Evolutionary conservation across 2,888 invertebrate species (phyloP).

Genomic region (Slavum lentiscoides): DNA sequence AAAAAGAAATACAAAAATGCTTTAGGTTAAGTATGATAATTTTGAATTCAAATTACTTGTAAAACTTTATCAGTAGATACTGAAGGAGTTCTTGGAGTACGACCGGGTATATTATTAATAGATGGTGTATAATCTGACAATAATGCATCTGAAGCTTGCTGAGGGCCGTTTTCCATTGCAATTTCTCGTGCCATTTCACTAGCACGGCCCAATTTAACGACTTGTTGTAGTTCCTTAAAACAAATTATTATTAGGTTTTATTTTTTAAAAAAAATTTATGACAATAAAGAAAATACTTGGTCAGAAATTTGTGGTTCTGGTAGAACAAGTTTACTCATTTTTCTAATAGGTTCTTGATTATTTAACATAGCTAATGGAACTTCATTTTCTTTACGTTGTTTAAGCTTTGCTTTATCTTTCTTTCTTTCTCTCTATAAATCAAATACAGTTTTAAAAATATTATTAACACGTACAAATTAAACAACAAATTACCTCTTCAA

Average conservation of each 20-base stretch:
- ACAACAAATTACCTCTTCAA: conserved; percentile 72
- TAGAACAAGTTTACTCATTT: conserved; percentile 92
- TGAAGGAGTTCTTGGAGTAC: conserved; percentile 82
- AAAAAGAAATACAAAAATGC: too few relatives aligned
- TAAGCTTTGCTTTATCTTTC: conserved; percentile 93
- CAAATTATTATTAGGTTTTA: neutral
- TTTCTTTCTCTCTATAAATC: conserved; percentile 76
- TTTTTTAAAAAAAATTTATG: conserved; percentile 57
- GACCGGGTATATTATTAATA: conserved; percentile 65
- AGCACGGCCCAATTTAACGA: conserved; percentile 87
- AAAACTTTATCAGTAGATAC: conserved; percentile 75
- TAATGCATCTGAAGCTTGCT: conserved; percentile 79
- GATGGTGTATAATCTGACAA: conserved; percentile 86
- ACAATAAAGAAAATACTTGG: conserved; percentile 54
- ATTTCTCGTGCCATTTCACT: conserved; percentile 89
- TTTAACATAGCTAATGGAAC: conserved; percentile 87
- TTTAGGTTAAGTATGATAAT: too few relatives aligned
- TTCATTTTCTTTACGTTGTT: conserved; percentile 94
- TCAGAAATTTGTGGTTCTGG: conserved; percentile 97
- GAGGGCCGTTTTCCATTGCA: conserved; percentile 74
- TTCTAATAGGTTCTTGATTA: conserved; percentile 85
- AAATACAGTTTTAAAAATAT: conserved; percentile 40
- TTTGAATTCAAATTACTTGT: conserved; percentile 59
- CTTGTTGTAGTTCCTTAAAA: conserved; percentile 78
- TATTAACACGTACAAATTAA: conserved; percentile 42